Conservation (phyloP, 2,888 invertebrate genomes). For the Mythimna vitellina region DNA sequence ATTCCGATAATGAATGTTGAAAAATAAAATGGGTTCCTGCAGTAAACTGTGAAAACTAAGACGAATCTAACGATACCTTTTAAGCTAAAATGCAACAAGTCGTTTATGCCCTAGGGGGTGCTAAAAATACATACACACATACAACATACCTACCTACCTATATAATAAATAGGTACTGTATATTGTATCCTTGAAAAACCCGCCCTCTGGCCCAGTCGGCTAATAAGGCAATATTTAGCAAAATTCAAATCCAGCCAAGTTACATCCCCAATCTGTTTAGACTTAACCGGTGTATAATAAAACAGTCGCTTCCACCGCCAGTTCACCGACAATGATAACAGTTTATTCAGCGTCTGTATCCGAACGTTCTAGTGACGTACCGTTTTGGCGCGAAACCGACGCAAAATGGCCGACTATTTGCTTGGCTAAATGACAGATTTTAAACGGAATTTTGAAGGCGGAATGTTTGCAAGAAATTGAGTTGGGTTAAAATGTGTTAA, state of each 20-base stretch:
- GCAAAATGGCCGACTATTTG: conserved; percentile 74
- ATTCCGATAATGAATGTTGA: too few relatives aligned
- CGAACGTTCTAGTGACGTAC: conserved; percentile 78
- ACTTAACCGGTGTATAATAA: conserved; percentile 81
- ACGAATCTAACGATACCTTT: too few relatives aligned
- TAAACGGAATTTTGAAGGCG: conserved; percentile 19
- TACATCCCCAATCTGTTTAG: conserved; percentile 71
- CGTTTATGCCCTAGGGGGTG: too few relatives aligned
- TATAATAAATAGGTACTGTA: too few relatives aligned
- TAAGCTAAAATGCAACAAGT: too few relatives aligned
- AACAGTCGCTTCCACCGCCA: conserved; percentile 75
- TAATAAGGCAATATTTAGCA: background rate
- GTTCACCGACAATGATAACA: conserved; percentile 81
- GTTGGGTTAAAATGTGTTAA: background rate
- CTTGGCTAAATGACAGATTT: conserved; percentile 60
- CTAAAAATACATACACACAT: too few relatives aligned
- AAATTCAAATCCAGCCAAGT: conserved; percentile 13
- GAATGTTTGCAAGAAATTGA: conserved; percentile 7
- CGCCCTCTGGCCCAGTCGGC: too few relatives aligned
- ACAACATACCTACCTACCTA: too few relatives aligned
- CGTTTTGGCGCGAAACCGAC: conserved; percentile 79
- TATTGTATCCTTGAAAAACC: too few relatives aligned
- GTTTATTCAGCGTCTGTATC: conserved; percentile 79
- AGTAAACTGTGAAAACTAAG: too few relatives aligned
- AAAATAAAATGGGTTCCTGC: too few relatives aligned